These are phyloP conservation scores for Onychomys leucogaster DNA, from an alignment of 2,797 vertebrate genomes.

Conservation along the genomic window DNA sequence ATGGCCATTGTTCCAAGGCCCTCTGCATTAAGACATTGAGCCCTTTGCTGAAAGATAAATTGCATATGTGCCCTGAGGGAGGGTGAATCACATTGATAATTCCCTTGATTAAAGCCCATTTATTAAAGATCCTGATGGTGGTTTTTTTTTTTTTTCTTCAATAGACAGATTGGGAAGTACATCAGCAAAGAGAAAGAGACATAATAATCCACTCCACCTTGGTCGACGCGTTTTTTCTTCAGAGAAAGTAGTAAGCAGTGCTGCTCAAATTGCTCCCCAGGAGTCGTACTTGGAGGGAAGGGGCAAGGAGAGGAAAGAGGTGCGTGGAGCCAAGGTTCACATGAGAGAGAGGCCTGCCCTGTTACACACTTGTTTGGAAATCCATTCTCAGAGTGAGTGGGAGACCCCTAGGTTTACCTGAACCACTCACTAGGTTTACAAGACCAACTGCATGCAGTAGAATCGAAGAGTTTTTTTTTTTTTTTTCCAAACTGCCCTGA, in stretches of 20 bases:
- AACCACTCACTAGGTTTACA: neutral
- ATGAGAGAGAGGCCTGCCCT: neutral
- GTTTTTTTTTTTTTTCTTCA: neutral
- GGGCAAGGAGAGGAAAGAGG: neutral
- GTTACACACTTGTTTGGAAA: neutral
- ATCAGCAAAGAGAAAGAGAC: slow-evolving; percentile 54
- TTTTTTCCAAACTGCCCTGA: neutral
- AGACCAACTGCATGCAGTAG: neutral
- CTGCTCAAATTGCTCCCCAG: neutral
- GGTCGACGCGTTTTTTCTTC: neutral
- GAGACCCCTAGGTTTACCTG: neutral
- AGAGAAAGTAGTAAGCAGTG: neutral
- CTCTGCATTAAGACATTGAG: slow-evolving; percentile 13
- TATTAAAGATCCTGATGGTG: slow-evolving; percentile 66
- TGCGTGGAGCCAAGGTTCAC: too few species aligned
- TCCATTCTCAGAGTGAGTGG: neutral
- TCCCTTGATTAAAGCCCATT: slow-evolving; percentile 72
- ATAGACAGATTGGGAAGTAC: slow-evolving; percentile 62
- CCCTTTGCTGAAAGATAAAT: slow-evolving; percentile 76
- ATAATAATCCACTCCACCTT: slow-evolving; percentile 18
- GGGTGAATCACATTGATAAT: slow-evolving; percentile 61
- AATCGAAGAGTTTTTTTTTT: neutral
- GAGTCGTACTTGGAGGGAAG: neutral
- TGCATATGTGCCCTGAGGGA: slow-evolving; percentile 66
- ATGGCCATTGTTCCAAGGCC: slow-evolving; percentile 65